A percentile compares a stretch with the other conserved stretches of the same genome.
These are phyloP conservation scores for Platichthys flesus DNA, from an alignment of 2,113 vertebrate species.

Conservation along the genomic window DNA sequence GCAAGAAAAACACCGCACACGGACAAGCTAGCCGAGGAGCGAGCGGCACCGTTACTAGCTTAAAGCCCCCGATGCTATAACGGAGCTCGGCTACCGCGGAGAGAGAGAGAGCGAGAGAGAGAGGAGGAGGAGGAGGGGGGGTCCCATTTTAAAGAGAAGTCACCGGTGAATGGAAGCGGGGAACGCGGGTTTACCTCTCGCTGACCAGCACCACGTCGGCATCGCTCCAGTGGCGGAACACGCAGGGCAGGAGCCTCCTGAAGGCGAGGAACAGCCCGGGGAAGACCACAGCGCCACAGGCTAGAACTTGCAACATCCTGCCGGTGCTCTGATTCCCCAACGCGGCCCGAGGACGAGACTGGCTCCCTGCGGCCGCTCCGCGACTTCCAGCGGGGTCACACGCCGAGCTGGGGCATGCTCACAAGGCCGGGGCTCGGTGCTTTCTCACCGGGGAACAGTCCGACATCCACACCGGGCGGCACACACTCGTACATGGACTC, in stretches of 20 bases:
- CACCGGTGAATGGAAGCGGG: neutral
- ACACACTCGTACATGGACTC: neutral
- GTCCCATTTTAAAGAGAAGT: neutral
- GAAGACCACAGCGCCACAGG: slow-evolving; percentile 82
- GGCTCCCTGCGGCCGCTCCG: neutral
- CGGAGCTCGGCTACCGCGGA: neutral
- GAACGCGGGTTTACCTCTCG: slow-evolving; percentile 78
- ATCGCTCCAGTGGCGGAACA: slow-evolving; percentile 82
- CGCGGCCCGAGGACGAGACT: slow-evolving; percentile 36
- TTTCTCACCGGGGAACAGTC: slow-evolving; percentile 50
- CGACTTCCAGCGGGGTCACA: slow-evolving; percentile 28
- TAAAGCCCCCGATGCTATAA: slow-evolving; percentile 5
- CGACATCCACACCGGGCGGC: slow-evolving; percentile 18
- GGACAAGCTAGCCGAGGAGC: slow-evolving; percentile 37
- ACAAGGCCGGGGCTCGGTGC: slow-evolving; percentile 37
- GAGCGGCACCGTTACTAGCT: slow-evolving; percentile 14
- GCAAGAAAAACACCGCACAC: neutral
- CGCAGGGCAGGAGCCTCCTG: slow-evolving; percentile 76
- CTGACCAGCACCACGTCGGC: slow-evolving; percentile 86
- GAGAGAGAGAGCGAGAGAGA: too few relatives aligned
- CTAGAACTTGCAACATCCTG: slow-evolving; percentile 82
- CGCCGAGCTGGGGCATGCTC: slow-evolving; percentile 60
- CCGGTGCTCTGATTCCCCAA: slow-evolving; percentile 22
- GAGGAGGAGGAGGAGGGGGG: too few relatives aligned
- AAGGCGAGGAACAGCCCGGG: slow-evolving; percentile 83